Evolutionary conservation across 2,797 vertebrate genomes (phyloP).

Genomic region (Sciurus carolinensis): DNA sequence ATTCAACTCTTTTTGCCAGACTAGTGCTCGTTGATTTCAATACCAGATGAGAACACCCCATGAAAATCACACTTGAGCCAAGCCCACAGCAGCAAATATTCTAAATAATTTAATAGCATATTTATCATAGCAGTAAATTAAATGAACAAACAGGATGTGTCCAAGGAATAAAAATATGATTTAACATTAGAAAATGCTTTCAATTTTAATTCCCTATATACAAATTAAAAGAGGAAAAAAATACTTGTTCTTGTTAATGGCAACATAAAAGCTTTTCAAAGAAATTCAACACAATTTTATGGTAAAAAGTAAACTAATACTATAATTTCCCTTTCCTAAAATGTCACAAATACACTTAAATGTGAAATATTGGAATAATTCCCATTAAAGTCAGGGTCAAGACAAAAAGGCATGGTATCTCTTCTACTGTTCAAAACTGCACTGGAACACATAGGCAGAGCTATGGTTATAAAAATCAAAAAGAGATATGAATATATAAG

Average conservation of each 20-base stretch:
- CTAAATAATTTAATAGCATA: slow-evolving; percentile 72
- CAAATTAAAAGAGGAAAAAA: slow-evolving; percentile 42
- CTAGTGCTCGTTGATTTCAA: slow-evolving; percentile 28
- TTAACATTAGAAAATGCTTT: slow-evolving; percentile 68
- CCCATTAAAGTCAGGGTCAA: slow-evolving; percentile 17
- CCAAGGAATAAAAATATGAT: slow-evolving; percentile 57
- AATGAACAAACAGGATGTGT: slow-evolving; percentile 58
- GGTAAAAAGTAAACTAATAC: slow-evolving; percentile 17
- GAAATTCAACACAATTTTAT: slow-evolving; percentile 50
- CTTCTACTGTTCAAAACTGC: neutral
- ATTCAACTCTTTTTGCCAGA: slow-evolving; percentile 35
- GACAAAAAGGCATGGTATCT: slow-evolving; percentile 6
- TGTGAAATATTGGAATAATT: slow-evolving; percentile 26
- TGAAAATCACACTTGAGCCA: slow-evolving; percentile 64
- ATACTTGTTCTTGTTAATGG: slow-evolving; percentile 13
- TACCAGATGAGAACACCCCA: slow-evolving; percentile 40
- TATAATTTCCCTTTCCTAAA: slow-evolving; percentile 20
- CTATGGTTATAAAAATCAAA: neutral
- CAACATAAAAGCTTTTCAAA: slow-evolving; percentile 57
- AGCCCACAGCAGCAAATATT: slow-evolving; percentile 58
- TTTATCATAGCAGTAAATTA: slow-evolving; percentile 57
- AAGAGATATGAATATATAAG: neutral
- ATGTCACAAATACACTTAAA: neutral
- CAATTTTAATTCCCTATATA: slow-evolving; percentile 47
- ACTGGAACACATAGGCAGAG: neutral